Conservation (phyloP, 2,888 invertebrate genomes). For the Amaurobius ferox region DNA sequence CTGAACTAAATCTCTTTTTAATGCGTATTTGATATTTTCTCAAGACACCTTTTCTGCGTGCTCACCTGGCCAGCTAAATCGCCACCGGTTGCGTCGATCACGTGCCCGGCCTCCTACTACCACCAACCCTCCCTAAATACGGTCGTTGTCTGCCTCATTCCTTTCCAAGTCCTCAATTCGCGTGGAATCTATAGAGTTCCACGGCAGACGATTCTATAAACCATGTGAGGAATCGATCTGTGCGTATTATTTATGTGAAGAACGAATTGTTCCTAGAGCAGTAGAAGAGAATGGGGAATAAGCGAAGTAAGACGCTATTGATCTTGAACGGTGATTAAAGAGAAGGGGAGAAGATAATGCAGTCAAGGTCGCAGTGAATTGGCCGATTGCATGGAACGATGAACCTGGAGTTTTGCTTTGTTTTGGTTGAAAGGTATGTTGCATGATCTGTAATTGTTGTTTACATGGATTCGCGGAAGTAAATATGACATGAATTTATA, state of each 20-base stretch:
- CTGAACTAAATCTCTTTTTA: too few relatives aligned
- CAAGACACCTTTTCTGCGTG: background rate
- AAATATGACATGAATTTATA: too few relatives aligned
- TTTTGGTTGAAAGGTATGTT: background rate
- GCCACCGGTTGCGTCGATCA: slow-evolving; percentile 65
- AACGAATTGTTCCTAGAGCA: background rate
- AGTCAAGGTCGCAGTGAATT: background rate
- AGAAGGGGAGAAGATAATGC: background rate
- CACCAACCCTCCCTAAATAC: background rate
- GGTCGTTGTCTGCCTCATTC: background rate
- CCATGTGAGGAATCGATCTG: background rate
- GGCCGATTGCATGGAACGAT: background rate
- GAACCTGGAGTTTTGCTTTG: background rate
- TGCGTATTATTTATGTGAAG: background rate
- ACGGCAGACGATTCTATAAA: background rate
- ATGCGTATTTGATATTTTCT: too few relatives aligned
- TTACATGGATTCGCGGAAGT: too few relatives aligned
- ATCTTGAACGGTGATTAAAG: background rate
- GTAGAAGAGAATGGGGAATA: background rate
- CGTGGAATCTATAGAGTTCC: background rate
- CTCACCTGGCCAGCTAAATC: slow-evolving; percentile 59
- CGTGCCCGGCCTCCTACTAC: slow-evolving; percentile 18
- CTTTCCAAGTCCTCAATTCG: background rate
- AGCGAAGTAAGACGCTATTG: background rate
- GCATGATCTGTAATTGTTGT: background rate